Evolutionary conservation across 2,113 vertebrate genomes (phyloP).

Genomic region (Pungitius pungitius): DNA sequence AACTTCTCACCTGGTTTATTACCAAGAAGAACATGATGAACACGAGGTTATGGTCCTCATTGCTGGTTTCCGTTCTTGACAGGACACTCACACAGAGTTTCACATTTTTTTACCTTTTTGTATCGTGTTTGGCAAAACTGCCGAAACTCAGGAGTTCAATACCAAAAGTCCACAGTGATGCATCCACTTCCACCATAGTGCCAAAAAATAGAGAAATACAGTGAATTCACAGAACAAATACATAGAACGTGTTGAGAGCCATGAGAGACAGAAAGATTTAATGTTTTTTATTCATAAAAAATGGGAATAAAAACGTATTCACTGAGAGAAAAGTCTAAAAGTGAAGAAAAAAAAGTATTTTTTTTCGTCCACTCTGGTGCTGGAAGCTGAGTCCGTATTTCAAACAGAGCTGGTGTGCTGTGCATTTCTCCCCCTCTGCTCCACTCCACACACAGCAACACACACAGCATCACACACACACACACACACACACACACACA

Average conservation of each 20-base stretch:
- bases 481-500: too few species aligned
- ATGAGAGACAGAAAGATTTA: background rate
- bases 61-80: too few species aligned
- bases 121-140: too few species aligned
- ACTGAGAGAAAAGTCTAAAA: background rate
- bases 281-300: background rate
- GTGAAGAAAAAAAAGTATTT: background rate
- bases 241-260: background rate
- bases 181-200: background rate
- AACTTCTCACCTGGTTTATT: too few species aligned
- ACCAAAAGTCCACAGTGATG: background rate
- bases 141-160: too few species aligned
- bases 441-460: slow-evolving; percentile 6
- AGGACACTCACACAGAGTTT: too few species aligned
- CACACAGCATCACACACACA: too few species aligned
- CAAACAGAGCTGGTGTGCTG: background rate
- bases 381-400: slow-evolving; percentile 7
- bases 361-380: background rate
- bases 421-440: background rate
- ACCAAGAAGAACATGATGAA: too few species aligned
- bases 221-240: background rate
- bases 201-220: background rate
- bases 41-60: too few species aligned
- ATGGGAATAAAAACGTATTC: background rate
- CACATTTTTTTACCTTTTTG: too few species aligned